Percentiles rank a stretch among this genome's conserved stretches.
Conservation (phyloP, 2,113 vertebrate genomes). For the Phalacrocorax pelagicus region DNA sequence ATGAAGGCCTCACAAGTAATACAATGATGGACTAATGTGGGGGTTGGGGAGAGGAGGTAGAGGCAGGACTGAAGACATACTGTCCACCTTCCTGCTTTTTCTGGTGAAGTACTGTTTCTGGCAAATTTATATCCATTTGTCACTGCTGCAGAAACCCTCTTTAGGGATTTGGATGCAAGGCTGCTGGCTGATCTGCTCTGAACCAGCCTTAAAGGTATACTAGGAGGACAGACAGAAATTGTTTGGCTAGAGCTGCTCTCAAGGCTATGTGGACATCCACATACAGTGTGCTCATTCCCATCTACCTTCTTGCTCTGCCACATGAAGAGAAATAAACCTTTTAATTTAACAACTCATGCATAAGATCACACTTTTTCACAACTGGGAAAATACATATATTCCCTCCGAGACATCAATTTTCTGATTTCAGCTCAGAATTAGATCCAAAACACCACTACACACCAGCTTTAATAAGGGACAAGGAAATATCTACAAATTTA, state of each 20-base stretch:
- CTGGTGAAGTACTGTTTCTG: background rate
- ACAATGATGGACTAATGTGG: background rate
- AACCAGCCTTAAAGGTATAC: background rate
- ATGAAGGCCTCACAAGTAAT: background rate
- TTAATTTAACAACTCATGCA: background rate
- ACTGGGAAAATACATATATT: background rate
- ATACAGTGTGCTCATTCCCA: background rate
- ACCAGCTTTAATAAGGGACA: background rate
- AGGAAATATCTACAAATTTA: background rate
- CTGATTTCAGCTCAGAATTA: background rate
- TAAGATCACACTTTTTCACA: background rate
- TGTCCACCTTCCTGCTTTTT: background rate
- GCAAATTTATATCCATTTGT: background rate
- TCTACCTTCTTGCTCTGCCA: background rate
- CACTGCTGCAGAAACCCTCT: background rate
- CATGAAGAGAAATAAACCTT: background rate
- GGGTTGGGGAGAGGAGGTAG: background rate
- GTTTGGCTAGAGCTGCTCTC: background rate
- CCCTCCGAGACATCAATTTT: background rate
- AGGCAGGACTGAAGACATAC: background rate
- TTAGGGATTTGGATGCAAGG: background rate
- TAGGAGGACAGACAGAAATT: background rate
- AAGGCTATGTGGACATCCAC: fast-evolving
- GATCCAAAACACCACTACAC: background rate
- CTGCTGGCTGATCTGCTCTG: background rate